phyloP scores from a whole-genome alignment of 2,113 vertebrate species.

The Pterophyllum scalare region DNA sequence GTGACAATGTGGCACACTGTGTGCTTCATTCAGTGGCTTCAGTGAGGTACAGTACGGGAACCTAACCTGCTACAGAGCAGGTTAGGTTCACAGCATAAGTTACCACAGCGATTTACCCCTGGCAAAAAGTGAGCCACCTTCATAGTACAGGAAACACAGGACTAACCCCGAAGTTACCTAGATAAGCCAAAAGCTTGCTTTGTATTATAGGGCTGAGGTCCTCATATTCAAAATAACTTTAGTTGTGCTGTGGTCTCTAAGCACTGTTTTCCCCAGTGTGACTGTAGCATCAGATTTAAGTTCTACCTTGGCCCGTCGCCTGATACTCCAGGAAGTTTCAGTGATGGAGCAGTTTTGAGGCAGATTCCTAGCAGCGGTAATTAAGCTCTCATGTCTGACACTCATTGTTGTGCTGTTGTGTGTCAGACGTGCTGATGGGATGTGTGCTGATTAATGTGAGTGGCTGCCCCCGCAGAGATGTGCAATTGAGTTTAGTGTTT shows the following conservation, averaged over 20 bases:
- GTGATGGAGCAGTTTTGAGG: background rate
- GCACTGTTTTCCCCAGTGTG: background rate
- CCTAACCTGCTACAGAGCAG: no score
- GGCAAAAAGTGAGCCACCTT: no score
- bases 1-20: no score
- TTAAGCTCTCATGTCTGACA: constrained; percentile 29
- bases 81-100: no score
- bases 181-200: no score
- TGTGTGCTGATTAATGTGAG: constrained; percentile 44
- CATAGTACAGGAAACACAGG: no score
- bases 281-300: background rate
- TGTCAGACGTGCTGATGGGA: constrained; percentile 9
- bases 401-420: background rate
- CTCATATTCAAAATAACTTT: no score
- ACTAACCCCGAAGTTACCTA: no score
- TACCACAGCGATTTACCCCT: no score
- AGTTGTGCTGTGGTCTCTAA: background rate
- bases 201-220: no score
- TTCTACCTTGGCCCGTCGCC: background rate
- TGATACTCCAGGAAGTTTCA: background rate
- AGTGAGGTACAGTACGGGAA: no score
- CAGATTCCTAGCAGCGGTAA: background rate
- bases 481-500: constrained; percentile 29
- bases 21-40: no score
- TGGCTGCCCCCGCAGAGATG: constrained; percentile 23